phyloP scores from a whole-genome alignment of 2,113 vertebrate genomes.

The Ariopsis seemanni region DNA sequence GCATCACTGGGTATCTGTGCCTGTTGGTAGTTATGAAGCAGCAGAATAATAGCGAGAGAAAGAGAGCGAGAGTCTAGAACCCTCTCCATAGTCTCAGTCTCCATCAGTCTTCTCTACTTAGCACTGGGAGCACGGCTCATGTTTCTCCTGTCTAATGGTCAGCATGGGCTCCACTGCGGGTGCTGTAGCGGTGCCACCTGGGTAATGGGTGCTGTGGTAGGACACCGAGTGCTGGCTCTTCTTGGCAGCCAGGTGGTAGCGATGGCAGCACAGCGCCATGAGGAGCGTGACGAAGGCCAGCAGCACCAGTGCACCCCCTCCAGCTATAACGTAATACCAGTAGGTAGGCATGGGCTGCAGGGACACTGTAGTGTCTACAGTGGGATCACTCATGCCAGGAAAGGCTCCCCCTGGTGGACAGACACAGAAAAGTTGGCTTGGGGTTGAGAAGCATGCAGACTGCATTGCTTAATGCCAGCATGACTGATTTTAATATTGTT shows the following conservation, averaged over 20 bases:
- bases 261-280: slow-evolving; percentile 93
- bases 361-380: slow-evolving; percentile 93
- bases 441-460: slow-evolving; percentile 87
- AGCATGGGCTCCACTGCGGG: slow-evolving; percentile 86
- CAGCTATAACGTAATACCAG: slow-evolving; percentile 99
- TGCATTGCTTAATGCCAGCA: slow-evolving; percentile 56
- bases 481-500: slow-evolving; percentile 28
- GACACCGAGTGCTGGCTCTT: slow-evolving; percentile 91
- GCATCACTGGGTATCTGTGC: slow-evolving; percentile 32
- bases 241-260: slow-evolving; percentile 93
- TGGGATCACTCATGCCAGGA: slow-evolving; percentile 92
- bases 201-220: slow-evolving; percentile 88
- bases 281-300: slow-evolving; percentile 87
- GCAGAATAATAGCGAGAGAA: slow-evolving; percentile 29
- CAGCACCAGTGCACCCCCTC: slow-evolving; percentile 91
- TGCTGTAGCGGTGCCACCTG: slow-evolving; percentile 74
- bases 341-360: slow-evolving; percentile 92
- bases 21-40: slow-evolving; percentile 35
- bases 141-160: slow-evolving; percentile 93
- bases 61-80: slow-evolving; percentile 9
- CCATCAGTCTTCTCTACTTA: slow-evolving; percentile 70
- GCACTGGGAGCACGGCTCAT: slow-evolving; percentile 79
- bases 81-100: slow-evolving; percentile 19
- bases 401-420: slow-evolving; percentile 94
- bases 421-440: slow-evolving; percentile 90